Percentiles rank a stretch among this genome's conserved stretches.
These are phyloP conservation scores for Myoxocephalus aenaeus DNA, from an alignment of 2,797 vertebrate species.

Conservation along the genomic window DNA sequence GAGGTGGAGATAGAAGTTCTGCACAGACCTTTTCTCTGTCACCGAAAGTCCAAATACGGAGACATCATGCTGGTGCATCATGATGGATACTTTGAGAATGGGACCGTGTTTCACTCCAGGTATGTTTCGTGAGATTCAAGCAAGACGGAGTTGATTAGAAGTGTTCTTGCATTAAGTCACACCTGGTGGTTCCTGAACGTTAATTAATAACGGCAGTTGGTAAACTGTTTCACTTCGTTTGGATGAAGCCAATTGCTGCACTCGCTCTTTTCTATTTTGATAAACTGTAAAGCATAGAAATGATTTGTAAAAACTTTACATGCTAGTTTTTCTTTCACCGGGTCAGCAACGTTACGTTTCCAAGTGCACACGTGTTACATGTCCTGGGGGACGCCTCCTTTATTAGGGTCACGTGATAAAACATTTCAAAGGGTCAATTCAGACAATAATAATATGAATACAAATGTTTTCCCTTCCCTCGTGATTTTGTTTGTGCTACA, in stretches of 20 bases:
- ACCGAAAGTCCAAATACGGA: slow-evolving; percentile 91
- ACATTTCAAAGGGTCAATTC: slow-evolving; percentile 17
- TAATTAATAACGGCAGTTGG: too few species aligned
- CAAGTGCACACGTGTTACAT: neutral
- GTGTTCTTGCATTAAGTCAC: neutral
- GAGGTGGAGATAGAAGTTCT: slow-evolving; percentile 91
- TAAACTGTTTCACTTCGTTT: neutral
- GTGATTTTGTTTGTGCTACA: neutral
- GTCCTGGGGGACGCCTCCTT: slow-evolving; percentile 11
- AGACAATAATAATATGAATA: neutral
- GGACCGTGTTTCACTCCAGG: slow-evolving; percentile 93
- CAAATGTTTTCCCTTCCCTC: neutral
- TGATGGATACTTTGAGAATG: slow-evolving; percentile 92
- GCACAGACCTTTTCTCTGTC: slow-evolving; percentile 94
- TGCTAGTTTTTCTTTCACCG: neutral
- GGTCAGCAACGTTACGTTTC: too few species aligned
- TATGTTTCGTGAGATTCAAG: slow-evolving; percentile 56
- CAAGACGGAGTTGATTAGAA: neutral
- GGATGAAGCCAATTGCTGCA: neutral
- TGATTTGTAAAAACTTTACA: neutral
- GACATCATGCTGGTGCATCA: slow-evolving; percentile 94
- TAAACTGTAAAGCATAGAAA: neutral
- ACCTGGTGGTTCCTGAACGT: neutral
- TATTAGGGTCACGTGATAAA: slow-evolving; percentile 12
- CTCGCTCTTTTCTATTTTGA: neutral